Evolutionary conservation across 2,797 vertebrate species (phyloP).

Genomic region (Hippopotamyrus pictus): DNA sequence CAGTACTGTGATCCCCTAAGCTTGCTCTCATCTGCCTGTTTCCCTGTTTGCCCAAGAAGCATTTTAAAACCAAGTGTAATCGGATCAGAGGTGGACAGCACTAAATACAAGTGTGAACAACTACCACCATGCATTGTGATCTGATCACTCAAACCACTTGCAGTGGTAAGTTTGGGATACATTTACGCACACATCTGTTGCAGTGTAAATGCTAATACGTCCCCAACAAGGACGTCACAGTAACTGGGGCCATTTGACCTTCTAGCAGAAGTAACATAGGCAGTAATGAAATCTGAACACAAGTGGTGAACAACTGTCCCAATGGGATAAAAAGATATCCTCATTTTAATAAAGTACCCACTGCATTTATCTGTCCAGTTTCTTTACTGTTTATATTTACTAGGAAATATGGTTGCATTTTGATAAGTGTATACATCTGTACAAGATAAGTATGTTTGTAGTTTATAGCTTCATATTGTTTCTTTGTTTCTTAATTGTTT

Average conservation of each 20-base stretch:
- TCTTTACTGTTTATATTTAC: background rate
- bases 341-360: background rate
- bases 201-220: background rate
- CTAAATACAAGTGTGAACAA: background rate
- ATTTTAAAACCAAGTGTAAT: background rate
- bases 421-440: background rate
- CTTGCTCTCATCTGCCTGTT: background rate
- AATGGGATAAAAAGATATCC: background rate
- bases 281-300: background rate
- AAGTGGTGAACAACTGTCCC: background rate
- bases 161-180: background rate
- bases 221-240: background rate
- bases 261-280: background rate
- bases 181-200: background rate
- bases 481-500: background rate
- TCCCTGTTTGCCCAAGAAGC: background rate
- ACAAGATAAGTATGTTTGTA: background rate
- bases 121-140: background rate
- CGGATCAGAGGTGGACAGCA: background rate
- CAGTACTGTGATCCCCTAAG: background rate
- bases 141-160: background rate
- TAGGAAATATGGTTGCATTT: background rate
- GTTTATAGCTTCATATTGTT: background rate
- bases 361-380: background rate
- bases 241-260: background rate